phyloP scores from a whole-genome alignment of 2,113 vertebrate genomes.

The Notarius lentiginosus region DNA sequence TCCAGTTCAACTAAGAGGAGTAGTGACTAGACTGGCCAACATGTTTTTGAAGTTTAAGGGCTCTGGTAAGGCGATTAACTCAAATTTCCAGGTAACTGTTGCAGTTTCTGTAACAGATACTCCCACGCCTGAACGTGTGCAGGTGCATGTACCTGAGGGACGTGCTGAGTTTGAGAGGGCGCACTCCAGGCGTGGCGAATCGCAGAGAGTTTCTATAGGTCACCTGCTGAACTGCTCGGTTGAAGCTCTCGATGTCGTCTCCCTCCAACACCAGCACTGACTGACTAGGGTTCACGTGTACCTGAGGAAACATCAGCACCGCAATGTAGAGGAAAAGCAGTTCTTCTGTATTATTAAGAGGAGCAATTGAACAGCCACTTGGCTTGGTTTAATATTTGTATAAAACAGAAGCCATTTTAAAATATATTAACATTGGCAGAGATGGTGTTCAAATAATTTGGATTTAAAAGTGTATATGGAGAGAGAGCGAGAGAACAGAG shows the following conservation, averaged over 20 bases:
- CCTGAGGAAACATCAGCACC: constrained; percentile 68
- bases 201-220: constrained; percentile 95
- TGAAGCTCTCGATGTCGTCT: constrained; percentile 95
- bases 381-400: background rate
- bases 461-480: background rate
- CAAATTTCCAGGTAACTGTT: background rate
- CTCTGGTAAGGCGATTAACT: background rate
- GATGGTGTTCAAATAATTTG: background rate
- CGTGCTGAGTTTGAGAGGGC: constrained; percentile 91
- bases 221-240: constrained; percentile 95
- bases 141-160: constrained; percentile 68
- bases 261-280: constrained; percentile 93
- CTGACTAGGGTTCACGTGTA: constrained; percentile 97
- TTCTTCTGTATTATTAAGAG: background rate
- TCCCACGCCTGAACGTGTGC: background rate
- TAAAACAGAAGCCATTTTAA: background rate
- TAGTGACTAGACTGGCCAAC: background rate
- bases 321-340: background rate
- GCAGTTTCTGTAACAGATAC: background rate
- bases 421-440: background rate
- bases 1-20: background rate
- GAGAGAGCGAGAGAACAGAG: background rate
- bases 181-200: constrained; percentile 93
- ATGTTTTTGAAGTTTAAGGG: background rate
- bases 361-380: background rate